These are phyloP conservation scores for Pangasius krempfi DNA, from an alignment of 2,797 vertebrate species.

Conservation along the genomic window DNA sequence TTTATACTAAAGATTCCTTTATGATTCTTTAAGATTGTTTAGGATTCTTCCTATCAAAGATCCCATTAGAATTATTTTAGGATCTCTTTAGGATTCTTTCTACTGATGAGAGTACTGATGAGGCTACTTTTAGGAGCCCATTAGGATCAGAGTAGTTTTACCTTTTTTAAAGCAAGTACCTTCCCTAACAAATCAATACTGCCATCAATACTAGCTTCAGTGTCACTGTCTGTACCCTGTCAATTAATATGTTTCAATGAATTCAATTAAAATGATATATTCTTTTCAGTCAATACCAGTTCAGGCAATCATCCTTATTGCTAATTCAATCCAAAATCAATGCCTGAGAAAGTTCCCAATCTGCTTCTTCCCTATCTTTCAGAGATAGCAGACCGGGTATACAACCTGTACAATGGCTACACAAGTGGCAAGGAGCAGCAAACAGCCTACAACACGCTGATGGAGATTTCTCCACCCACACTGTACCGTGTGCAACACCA, in stretches of 20 bases:
- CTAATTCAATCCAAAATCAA: not conserved
- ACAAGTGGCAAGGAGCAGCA: constrained; percentile 98
- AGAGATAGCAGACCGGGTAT: constrained; percentile 97
- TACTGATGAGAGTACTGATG: too few relatives aligned
- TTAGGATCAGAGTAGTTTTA: not conserved
- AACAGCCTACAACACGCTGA: constrained; percentile 94
- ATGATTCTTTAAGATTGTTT: not conserved
- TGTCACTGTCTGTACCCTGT: not conserved
- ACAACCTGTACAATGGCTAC: constrained; percentile 97
- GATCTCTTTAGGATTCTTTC: not conserved
- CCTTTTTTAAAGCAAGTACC: not conserved
- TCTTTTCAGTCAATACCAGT: not conserved
- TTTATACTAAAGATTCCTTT: not conserved
- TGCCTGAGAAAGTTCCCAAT: not conserved
- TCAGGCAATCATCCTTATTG: not conserved
- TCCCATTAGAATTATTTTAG: not conserved
- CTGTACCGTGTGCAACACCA: constrained; percentile 95
- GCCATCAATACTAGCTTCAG: not conserved
- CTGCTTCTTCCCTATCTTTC: constrained; percentile 38
- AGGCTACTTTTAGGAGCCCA: too few relatives aligned
- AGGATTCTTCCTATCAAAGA: not conserved
- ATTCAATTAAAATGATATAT: not conserved
- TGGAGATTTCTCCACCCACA: constrained; percentile 92
- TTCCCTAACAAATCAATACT: not conserved
- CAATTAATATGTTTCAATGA: not conserved